Conservation (phyloP, 2,797 vertebrate genomes). For the Potorous gilbertii region DNA sequence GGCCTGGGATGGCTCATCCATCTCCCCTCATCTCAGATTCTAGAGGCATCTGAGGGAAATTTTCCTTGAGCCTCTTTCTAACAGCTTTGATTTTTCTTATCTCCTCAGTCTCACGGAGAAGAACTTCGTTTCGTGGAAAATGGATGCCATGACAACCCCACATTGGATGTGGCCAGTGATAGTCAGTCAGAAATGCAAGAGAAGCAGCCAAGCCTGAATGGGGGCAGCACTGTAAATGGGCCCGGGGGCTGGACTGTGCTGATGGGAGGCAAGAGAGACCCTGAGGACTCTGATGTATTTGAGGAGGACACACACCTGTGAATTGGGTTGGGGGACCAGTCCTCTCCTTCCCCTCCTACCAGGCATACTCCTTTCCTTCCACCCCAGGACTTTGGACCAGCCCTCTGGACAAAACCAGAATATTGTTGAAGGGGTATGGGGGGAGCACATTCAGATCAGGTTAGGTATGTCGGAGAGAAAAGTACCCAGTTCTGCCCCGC, state of each 20-base stretch:
- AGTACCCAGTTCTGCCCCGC: not conserved
- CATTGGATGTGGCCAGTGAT: slow-evolving; percentile 95
- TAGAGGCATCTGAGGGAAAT: not conserved
- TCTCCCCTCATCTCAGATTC: not conserved
- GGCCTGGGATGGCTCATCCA: not conserved
- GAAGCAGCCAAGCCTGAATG: slow-evolving; percentile 94
- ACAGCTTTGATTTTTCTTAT: not conserved
- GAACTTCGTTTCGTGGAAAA: slow-evolving; percentile 98
- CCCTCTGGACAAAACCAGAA: not conserved
- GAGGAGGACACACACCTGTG: slow-evolving; percentile 98
- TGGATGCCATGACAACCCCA: slow-evolving; percentile 98
- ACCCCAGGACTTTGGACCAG: not conserved
- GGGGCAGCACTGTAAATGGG: slow-evolving; percentile 86
- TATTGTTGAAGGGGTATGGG: not conserved
- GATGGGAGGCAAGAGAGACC: slow-evolving; percentile 92
- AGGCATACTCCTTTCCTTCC: slow-evolving; percentile 46
- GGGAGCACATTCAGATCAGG: not conserved
- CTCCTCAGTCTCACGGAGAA: slow-evolving; percentile 89
- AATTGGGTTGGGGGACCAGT: slow-evolving; percentile 59
- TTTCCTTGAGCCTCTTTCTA: slow-evolving; percentile 35
- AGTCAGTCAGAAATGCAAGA: slow-evolving; percentile 94
- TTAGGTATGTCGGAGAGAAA: not conserved
- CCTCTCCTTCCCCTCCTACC: not conserved
- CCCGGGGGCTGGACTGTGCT: slow-evolving; percentile 92
- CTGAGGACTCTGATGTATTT: slow-evolving; percentile 92